Percentiles rank a stretch among this genome's conserved stretches.
phyloP scores from a whole-genome alignment of 2,888 invertebrate genomes.

The Allophyes oxyacanthae region DNA sequence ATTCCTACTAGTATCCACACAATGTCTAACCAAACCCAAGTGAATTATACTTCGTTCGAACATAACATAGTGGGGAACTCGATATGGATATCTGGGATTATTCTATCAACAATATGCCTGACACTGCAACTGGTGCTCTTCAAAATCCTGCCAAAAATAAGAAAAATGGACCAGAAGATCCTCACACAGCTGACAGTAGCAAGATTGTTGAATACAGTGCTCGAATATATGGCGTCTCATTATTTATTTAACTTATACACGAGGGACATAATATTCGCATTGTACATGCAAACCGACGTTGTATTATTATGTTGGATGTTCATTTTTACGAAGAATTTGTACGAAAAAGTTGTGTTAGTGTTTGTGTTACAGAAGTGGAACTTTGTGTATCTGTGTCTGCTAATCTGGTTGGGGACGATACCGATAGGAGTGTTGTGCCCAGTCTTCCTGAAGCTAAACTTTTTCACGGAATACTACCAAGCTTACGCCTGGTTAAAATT shows the following conservation, averaged over 20 bases:
- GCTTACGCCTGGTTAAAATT: constrained; percentile 68
- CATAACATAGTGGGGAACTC: neutral
- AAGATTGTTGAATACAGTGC: constrained; percentile 65
- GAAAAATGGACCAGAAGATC: constrained; percentile 74
- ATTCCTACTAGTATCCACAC: neutral
- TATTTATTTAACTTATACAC: neutral
- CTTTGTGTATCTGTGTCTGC: constrained; percentile 53
- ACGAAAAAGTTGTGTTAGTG: constrained; percentile 74
- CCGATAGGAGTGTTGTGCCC: constrained; percentile 64
- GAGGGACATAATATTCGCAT: constrained; percentile 42
- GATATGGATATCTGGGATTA: constrained; percentile 24
- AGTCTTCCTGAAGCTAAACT: constrained; percentile 7
- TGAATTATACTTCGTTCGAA: constrained; percentile 4
- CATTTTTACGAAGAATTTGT: constrained; percentile 75
- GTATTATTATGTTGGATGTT: constrained; percentile 75
- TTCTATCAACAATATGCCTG: constrained; percentile 61
- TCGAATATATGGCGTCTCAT: constrained; percentile 62
- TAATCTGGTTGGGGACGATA: constrained; percentile 66
- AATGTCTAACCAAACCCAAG: constrained; percentile 26
- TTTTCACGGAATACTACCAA: constrained; percentile 52
- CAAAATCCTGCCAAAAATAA: constrained; percentile 59
- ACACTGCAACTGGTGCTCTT: constrained; percentile 64
- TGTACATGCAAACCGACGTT: constrained; percentile 70
- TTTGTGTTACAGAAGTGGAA: constrained; percentile 60
- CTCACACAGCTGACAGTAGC: constrained; percentile 71